phyloP scores from a whole-genome alignment of 2,888 invertebrate species.

The Serrognathus titanus region DNA sequence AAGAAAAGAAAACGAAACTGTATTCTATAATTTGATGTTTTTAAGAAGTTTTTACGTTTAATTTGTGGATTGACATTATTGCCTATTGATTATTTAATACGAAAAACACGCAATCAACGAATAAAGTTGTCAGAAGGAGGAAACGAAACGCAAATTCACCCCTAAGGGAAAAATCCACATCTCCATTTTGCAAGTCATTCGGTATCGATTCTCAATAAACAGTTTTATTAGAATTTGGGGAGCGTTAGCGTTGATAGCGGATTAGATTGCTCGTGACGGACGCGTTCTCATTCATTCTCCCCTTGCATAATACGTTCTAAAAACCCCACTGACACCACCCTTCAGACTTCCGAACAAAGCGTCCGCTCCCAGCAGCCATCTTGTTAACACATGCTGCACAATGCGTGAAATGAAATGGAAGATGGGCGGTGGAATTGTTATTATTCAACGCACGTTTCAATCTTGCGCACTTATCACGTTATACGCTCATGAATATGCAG shows the following conservation, averaged over 20 bases:
- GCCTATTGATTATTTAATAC: no score
- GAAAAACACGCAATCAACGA: no score
- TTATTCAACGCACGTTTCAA: constrained; percentile 3
- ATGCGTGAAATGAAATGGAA: constrained; percentile 29
- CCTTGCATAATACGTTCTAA: constrained; percentile 29
- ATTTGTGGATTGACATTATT: no score
- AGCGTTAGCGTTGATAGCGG: constrained; percentile 37
- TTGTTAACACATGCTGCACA: constrained; percentile 24
- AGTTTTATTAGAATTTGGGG: constrained; percentile 38
- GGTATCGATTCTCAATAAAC: constrained; percentile 35
- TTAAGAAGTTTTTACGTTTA: no score
- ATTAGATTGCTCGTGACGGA: constrained; percentile 43
- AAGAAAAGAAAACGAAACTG: no score
- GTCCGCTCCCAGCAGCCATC: constrained; percentile 27
- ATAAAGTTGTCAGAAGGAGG: no score
- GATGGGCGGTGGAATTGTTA: constrained; percentile 18
- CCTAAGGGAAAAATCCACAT: neutral
- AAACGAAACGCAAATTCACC: no score
- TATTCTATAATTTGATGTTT: no score
- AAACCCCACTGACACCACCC: constrained; percentile 31
- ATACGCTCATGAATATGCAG: constrained; percentile 6
- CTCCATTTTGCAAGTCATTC: constrained; percentile 10
- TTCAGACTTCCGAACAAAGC: constrained; percentile 30
- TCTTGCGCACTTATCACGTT: constrained; percentile 22
- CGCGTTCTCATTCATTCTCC: constrained; percentile 37